phyloP scores from a whole-genome alignment of 2,888 invertebrate genomes.

The Meta bourneti region DNA sequence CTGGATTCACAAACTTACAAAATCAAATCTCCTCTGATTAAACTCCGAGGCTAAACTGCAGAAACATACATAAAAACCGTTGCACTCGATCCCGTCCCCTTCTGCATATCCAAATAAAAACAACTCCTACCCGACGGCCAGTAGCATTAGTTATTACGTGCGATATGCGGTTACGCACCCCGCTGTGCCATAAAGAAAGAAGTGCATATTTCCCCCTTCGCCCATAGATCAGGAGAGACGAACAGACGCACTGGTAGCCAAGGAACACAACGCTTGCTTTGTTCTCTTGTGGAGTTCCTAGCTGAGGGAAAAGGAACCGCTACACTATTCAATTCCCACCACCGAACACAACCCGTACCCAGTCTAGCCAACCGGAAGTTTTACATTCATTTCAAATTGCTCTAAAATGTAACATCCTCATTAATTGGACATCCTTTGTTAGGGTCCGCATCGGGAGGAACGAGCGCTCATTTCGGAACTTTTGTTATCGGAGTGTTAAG shows the following conservation, averaged over 20 bases:
- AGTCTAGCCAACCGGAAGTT: slow-evolving; percentile 56
- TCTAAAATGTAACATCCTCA: slow-evolving; percentile 63
- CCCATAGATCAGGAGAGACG: slow-evolving; percentile 1
- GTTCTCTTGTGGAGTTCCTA: slow-evolving; percentile 13
- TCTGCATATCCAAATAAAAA: not conserved
- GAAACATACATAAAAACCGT: not conserved
- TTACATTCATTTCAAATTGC: slow-evolving; percentile 54
- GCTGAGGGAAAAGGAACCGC: slow-evolving; percentile 10
- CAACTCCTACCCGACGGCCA: not conserved
- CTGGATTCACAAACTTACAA: not conserved
- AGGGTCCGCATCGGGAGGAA: slow-evolving; percentile 6
- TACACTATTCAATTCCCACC: slow-evolving; percentile 32
- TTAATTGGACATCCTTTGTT: slow-evolving; percentile 70
- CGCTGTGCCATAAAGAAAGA: not conserved
- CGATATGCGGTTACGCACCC: not conserved
- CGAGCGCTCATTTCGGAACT: slow-evolving; percentile 13
- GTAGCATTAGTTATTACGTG: not conserved
- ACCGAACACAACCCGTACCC: slow-evolving; percentile 4
- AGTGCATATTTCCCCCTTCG: slow-evolving; percentile 27
- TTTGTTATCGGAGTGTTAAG: not conserved
- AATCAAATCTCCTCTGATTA: not conserved
- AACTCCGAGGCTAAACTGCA: not conserved
- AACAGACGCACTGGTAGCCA: not conserved
- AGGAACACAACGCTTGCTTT: slow-evolving; percentile 43
- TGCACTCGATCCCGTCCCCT: not conserved